Percentiles rank a stretch among this genome's conserved stretches.
Evolutionary conservation across 1,140 invertebrate genomes (phyloP).

Genomic region (Atta texana): DNA sequence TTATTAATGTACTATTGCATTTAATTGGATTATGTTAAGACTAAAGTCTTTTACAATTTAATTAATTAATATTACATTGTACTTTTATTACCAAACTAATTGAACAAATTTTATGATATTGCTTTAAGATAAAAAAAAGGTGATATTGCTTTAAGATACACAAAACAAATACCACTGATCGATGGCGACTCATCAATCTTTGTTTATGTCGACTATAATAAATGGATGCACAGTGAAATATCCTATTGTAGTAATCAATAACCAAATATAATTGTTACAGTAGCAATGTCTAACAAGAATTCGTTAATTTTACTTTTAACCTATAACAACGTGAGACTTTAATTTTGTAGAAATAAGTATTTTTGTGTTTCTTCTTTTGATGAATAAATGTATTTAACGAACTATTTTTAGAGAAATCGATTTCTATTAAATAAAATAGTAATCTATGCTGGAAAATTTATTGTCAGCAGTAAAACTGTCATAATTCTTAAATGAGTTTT

Average conservation of each 20-base stretch:
- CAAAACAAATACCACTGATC: constrained; percentile 29
- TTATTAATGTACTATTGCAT: background rate
- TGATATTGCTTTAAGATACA: background rate
- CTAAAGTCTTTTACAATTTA: constrained; percentile 5
- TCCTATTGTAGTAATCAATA: constrained; percentile 2
- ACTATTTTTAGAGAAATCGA: background rate
- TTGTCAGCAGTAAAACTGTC: background rate
- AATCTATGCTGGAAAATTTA: background rate
- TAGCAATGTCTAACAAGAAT: constrained; percentile 6
- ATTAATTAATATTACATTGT: constrained; percentile 16
- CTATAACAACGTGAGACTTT: background rate
- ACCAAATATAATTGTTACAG: constrained; percentile 8
- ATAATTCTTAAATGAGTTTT: background rate
- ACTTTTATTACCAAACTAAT: background rate
- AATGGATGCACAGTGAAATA: constrained; percentile 24
- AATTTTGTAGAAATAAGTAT: background rate
- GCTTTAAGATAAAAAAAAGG: background rate
- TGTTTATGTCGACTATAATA: constrained; percentile 29
- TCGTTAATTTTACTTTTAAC: constrained; percentile 11
- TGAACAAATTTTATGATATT: constrained; percentile 29
- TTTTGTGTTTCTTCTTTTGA: background rate
- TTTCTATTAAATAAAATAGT: background rate
- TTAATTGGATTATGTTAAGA: background rate
- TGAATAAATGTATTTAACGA: background rate
- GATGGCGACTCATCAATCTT: constrained; percentile 27